phyloP scores from a whole-genome alignment of 2,888 invertebrate species.

The Pollenia labialis region DNA sequence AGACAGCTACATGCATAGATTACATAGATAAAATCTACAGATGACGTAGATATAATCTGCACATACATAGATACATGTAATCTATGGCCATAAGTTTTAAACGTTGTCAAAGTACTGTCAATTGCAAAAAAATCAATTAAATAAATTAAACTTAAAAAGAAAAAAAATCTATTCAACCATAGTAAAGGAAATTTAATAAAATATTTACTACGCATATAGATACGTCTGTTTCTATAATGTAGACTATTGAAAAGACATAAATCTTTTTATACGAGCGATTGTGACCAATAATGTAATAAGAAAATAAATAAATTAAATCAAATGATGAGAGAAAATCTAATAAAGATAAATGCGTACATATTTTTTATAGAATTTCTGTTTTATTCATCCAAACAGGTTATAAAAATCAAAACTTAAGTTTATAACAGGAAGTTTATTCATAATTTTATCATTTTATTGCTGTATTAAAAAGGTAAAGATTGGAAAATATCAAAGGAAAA shows the following conservation, averaged over 20 bases:
- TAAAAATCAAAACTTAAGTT: no score
- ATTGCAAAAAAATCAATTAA: slow-evolving; percentile 11
- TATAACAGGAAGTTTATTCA: no score
- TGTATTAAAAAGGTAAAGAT: no score
- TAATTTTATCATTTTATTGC: no score
- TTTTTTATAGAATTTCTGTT: neutral
- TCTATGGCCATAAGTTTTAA: neutral
- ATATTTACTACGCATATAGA: neutral
- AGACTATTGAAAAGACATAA: neutral
- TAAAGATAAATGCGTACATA: neutral
- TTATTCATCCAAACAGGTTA: neutral
- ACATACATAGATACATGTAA: no score
- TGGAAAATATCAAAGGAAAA: no score
- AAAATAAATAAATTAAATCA: neutral
- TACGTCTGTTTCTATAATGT: neutral
- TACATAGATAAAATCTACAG: no score
- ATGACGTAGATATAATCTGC: no score
- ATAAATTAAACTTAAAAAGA: neutral
- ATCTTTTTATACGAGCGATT: slow-evolving; percentile 1
- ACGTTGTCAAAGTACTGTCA: neutral
- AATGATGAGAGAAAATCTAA: slow-evolving; percentile 4
- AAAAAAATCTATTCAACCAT: slow-evolving; percentile 37
- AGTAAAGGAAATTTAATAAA: slow-evolving; percentile 38
- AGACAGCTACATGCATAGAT: no score
- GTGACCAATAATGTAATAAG: neutral